Conservation (phyloP, 2,797 vertebrate genomes). For the Sebastes minor region DNA sequence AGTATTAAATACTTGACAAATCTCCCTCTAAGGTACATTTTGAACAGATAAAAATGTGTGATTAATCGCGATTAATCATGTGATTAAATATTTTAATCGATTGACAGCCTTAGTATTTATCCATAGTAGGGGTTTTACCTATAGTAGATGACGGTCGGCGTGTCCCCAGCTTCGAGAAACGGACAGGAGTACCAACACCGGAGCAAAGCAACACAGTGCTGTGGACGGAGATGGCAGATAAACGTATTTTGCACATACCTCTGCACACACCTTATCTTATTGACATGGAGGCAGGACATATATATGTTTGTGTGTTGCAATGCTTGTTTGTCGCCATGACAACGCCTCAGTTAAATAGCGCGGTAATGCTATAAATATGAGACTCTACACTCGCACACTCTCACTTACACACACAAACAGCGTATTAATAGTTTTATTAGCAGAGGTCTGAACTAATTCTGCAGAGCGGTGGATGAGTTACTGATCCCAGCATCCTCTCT, state of each 20-base stretch:
- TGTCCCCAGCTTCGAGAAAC: no score
- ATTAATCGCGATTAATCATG: no score
- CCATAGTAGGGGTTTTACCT: no score
- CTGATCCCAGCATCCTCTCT: background rate
- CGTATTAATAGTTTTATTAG: slow-evolving; percentile 19
- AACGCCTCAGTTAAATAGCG: background rate
- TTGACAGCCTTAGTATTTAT: no score
- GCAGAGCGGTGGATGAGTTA: background rate
- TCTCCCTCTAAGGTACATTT: no score
- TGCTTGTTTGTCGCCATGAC: background rate
- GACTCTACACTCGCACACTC: background rate
- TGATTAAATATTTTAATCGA: no score
- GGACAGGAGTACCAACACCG: no score
- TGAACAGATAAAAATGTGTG: no score
- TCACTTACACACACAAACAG: background rate
- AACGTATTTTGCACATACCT: background rate
- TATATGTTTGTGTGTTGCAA: background rate
- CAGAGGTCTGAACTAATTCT: background rate
- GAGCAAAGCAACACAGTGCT: no score
- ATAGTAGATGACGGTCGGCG: no score
- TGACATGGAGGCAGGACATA: background rate
- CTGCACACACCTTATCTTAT: background rate
- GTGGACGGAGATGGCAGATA: no score
- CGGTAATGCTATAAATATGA: slow-evolving; percentile 7
- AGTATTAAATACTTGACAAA: no score